Percentiles rank a stretch among this genome's conserved stretches.
These are phyloP conservation scores for Lacanobia wlatinum DNA, from an alignment of 2,888 invertebrate genomes.

Conservation along the genomic window DNA sequence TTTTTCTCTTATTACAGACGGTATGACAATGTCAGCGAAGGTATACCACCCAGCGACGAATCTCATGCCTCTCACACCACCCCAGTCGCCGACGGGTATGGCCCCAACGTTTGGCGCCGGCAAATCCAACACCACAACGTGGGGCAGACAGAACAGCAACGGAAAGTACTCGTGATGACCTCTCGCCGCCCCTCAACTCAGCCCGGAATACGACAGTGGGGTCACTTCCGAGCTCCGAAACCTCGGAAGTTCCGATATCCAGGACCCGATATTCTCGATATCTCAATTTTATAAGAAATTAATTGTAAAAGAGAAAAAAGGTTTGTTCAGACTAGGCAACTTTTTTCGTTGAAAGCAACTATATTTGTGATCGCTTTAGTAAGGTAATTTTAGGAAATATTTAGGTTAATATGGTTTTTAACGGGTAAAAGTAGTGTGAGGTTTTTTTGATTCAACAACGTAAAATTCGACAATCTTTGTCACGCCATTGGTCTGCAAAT, in stretches of 20 bases:
- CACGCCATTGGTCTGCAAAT: neutral
- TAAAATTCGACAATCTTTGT: neutral
- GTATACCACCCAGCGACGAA: constrained; percentile 88
- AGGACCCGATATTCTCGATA: constrained; percentile 31
- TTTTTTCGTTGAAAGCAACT: constrained; percentile 36
- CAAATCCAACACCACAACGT: constrained; percentile 67
- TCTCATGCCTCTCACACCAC: constrained; percentile 81
- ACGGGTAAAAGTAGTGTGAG: neutral
- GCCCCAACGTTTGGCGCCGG: constrained; percentile 73
- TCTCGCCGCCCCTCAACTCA: neutral
- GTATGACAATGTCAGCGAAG: constrained; percentile 79
- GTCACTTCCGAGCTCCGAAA: constrained; percentile 33
- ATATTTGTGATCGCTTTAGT: neutral
- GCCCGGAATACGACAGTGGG: constrained; percentile 35
- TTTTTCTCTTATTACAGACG: constrained; percentile 75
- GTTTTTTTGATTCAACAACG: neutral
- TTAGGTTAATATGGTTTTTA: neutral
- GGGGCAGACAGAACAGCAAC: constrained; percentile 82
- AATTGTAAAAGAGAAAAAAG: constrained; percentile 12
- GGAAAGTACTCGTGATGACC: constrained; percentile 78
- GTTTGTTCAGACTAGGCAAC: constrained; percentile 35
- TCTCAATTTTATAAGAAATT: constrained; percentile 9
- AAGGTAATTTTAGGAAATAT: neutral
- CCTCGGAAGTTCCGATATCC: constrained; percentile 32
- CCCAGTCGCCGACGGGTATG: constrained; percentile 77